Base-by-base conservation (phyloP, 2,888 invertebrate genomes). In the Dicyrtoma fusca region DNA sequence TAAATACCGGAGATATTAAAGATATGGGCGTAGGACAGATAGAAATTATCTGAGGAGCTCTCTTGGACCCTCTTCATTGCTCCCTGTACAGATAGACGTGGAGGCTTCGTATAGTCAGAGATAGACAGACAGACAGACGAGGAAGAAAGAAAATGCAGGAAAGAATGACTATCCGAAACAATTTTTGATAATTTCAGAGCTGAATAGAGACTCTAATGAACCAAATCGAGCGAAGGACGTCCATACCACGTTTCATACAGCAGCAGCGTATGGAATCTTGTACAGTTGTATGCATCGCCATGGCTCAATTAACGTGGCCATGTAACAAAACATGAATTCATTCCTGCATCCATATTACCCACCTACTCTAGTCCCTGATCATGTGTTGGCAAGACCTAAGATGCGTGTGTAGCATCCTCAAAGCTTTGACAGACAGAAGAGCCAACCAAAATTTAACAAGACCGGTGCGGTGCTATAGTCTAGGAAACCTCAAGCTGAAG, bases 191-290 rank as follows among this genome's bases (percentile, higher is more conserved):
- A 77, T 77, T 77, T 77, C 68, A 73, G 62, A 69, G 71, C 62
- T 77, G 77, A 77, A 77, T 77, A 75, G 77, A 74, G 74, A 72
- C 76, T 77, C 76, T 77, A 77, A 77, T 77, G 77, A 77, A 77
- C 73, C 77, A 77, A 74, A 77, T 77, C 75, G 74, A 73, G 75
- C 71, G 73, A 73, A 68, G 75, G 74, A 72, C 72, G 69, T 72
- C 64, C 72, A 65, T 63, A 49, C 68, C 70, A 71, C 66, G 62
- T 53, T 68, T 71, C 8, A 8, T 19, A 51, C 8, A 8, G 17
- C 57, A 57, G 14, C 23, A 57, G 25, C 4, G 57, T 25, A 23
- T 23, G 11, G 23, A 57, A 14, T 23, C 57, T n/a, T n/a, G 25
- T 57, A 2, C 49, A 49, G 17, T 34, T 49, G 49, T 49, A 13